These are phyloP conservation scores for Aleiodes testaceus DNA, from an alignment of 2,888 invertebrate genomes.

Conservation along the genomic window DNA sequence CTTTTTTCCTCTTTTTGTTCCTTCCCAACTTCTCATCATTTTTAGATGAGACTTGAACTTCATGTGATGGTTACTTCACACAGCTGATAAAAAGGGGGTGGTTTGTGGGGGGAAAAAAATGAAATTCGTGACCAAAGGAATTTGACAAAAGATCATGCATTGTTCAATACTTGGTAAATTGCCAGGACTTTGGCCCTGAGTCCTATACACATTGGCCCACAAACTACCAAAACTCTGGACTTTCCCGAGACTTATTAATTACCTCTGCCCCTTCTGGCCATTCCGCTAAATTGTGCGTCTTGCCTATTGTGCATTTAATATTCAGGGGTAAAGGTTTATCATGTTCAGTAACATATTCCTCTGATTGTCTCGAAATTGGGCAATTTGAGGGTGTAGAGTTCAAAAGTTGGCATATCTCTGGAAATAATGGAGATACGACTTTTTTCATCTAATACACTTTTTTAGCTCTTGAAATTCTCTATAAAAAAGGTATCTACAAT, in stretches of 20 bases:
- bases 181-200: conserved; percentile 2
- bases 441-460: too few relatives aligned
- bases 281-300: not conserved
- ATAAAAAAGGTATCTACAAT: too few relatives aligned
- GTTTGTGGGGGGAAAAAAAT: not conserved
- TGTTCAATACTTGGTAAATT: conserved; percentile 24
- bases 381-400: too few relatives aligned
- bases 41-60: conserved; percentile 27
- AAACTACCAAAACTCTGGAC: not conserved
- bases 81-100: conserved; percentile 6
- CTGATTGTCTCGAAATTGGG: not conserved
- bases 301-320: conserved; percentile 20
- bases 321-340: conserved; percentile 5
- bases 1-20: not conserved
- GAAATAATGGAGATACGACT: too few relatives aligned
- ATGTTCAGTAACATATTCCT: not conserved
- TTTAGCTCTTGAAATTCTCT: too few relatives aligned
- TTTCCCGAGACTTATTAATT: conserved; percentile 19
- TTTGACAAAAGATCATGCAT: conserved; percentile 16
- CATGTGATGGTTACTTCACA: conserved; percentile 10
- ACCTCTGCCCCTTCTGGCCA: not conserved
- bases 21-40: conserved; percentile 17
- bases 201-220: conserved; percentile 13
- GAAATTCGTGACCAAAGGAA: conserved; percentile 24
- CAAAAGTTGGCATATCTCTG: too few relatives aligned